Evolutionary conservation across 2,888 invertebrate genomes (phyloP).

Genomic region (Oscheius myriophilus): DNA sequence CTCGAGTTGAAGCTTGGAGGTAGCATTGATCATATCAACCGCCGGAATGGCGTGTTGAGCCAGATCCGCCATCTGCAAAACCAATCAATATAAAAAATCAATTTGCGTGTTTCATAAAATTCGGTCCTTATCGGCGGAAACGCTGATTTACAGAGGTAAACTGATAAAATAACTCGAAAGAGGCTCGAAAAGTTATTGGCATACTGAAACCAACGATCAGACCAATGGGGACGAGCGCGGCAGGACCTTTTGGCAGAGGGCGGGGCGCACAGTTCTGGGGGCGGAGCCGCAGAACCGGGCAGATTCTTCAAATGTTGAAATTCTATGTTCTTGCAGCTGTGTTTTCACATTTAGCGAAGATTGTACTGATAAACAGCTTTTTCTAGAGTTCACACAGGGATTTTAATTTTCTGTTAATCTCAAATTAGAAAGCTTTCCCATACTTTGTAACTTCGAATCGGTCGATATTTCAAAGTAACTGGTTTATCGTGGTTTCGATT

Average conservation of each 20-base stretch:
- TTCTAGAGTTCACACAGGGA: no score
- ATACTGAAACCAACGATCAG: conserved; percentile 28
- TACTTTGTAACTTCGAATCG: no score
- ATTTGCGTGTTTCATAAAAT: not conserved
- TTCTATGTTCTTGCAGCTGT: not conserved
- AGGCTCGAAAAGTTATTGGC: not conserved
- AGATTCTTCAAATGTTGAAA: conserved; percentile 21
- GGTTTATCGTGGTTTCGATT: no score
- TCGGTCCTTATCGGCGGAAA: not conserved
- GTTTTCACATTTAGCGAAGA: not conserved
- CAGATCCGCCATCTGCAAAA: conserved; percentile 46
- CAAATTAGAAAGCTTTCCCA: no score
- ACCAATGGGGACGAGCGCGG: conserved; percentile 21
- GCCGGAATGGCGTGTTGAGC: conserved; percentile 60
- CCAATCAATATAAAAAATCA: not conserved
- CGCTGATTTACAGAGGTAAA: not conserved
- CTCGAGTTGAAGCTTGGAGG: conserved; percentile 93
- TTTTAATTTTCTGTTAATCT: no score
- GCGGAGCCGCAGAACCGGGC: not conserved
- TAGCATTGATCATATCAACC: conserved; percentile 80
- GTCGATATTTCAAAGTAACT: no score
- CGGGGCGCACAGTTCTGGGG: not conserved
- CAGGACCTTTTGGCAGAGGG: conserved; percentile 3
- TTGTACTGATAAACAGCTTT: not conserved
- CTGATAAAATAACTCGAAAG: conserved; percentile 1